Evolutionary conservation across 2,113 vertebrate species (phyloP), one percentile per base, ranked within the genome.

Genomic region (human (Homo sapiens)): DNA sequence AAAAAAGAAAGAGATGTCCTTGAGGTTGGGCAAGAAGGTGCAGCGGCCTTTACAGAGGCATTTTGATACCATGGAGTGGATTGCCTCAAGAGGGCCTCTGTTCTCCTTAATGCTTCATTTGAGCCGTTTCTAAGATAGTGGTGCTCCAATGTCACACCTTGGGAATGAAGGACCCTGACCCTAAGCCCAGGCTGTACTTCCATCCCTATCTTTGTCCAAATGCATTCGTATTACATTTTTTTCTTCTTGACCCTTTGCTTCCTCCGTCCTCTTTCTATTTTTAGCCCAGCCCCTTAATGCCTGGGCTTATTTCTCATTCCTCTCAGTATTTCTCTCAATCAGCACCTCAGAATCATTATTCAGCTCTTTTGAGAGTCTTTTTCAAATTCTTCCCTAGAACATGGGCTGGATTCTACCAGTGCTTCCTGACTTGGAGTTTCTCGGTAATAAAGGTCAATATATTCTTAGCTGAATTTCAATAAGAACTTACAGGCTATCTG

Each of bases 201-300:
- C 5, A 5, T 12, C 12, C 35, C 35, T 45, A 25, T 18, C 59
- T 94, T 14, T 48, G 30, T 32, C 61, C n/a, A 9, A 11, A 3
- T 72, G 3, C 2, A 70, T 35, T n/a, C 6, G 0, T 59, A 50
- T 59, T 10, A 43, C 27, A 40, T 35, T 84, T 85, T 85, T 8
- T 80, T 64, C 20, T 38, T 6, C 2, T 4, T 12, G 5, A 30
- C 48, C 2, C 2, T 25, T 7, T 18, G 3, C 5, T 30, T 59
- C 22, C 11, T 61, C 5, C 57, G 22, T 59, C 25, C n/a, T 40
- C 32, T 18, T 18, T 72, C 90, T 43, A 23, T 96, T 68, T 78
- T 78, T 91, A 50, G 1, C 25, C n/a, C 22, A 40, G 8, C 10
- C 7, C 6, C 40, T 88, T 43, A 38, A 83, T 50, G 57, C 12